Conservation (phyloP, 2,797 vertebrate genomes). For the Decapterus maruadsi region DNA sequence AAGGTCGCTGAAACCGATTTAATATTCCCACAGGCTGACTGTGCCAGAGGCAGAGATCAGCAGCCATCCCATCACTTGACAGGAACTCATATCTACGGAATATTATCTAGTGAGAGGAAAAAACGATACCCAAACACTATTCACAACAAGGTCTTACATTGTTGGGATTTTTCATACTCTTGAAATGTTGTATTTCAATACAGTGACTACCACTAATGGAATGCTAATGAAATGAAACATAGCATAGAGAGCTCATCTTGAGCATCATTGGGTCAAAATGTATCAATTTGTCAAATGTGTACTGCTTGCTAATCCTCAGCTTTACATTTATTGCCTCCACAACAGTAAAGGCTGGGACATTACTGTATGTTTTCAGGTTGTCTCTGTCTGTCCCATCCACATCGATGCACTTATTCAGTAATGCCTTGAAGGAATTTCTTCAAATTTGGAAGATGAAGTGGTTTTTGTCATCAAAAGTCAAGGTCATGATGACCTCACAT, state of each 20-base stretch:
- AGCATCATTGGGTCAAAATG: not conserved
- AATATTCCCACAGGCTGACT: not conserved
- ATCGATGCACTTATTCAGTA: no score
- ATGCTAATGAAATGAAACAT: not conserved
- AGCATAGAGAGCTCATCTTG: not conserved
- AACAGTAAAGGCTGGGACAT: not conserved
- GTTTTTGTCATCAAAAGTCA: no score
- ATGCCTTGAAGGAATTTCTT: no score
- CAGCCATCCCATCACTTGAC: not conserved
- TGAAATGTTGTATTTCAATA: not conserved
- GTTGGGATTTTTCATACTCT: not conserved
- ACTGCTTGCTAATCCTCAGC: not conserved
- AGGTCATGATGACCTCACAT: no score
- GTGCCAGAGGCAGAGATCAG: not conserved
- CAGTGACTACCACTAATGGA: not conserved
- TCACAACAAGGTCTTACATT: not conserved
- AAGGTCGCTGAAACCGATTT: not conserved
- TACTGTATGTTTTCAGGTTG: no score
- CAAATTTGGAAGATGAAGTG: no score
- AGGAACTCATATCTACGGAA: not conserved
- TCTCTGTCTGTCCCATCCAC: no score
- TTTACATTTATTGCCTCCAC: not conserved
- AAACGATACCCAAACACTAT: not conserved
- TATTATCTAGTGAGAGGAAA: not conserved
- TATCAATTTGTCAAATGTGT: not conserved